Evolutionary conservation across 2,113 vertebrate genomes (phyloP), one percentile per base, ranked within the genome.

Genomic region (Cervus canadensis): DNA sequence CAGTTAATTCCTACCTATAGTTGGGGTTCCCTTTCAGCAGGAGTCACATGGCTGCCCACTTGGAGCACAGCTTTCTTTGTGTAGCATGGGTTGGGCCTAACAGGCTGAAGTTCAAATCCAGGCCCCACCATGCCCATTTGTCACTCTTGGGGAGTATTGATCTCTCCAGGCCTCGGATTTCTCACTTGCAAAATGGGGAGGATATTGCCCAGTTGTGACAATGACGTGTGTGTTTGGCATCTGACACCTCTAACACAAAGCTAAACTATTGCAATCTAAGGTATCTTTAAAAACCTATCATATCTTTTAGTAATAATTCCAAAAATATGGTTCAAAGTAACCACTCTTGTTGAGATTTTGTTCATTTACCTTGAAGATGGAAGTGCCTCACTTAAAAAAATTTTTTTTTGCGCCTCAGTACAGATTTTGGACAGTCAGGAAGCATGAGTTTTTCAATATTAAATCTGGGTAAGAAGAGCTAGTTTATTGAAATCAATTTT

Each of bases 301-400:
- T 19, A 50, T 56, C 48, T 16, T 87, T 86, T 84, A 84, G 64
- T 83, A 95, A 48, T 76, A 95, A 57, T 96, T 91, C 33, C 12
- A 76, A 62, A 90, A 86, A 84, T 86, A 81, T 57, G 30, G 36
- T 85, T 57, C 91, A 86, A 87, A 96, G 36, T 59, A 74, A 36
- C 16, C 17, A n/a, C 21, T 88, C 30, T 91, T 43, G 13, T 17
- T 79, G 62, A 92, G 43, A 12, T 56, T 54, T 10, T 91, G 25
- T 67, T 85, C 10, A 40, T 94, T 91, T 91, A 79, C 62, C 67
- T 89, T 94, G 36, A 95, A 95, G 91, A 50, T 83, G 36, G 17
- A 91, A 64, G 21, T 54, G 11, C n/a, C 30, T 74, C 13, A 57
- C 13, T 81, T 57, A 64, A 95, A 59, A 43, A 79, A 30, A 48